These are phyloP conservation scores for Iphiclides podalirius DNA, from an alignment of 2,888 invertebrate genomes.

Conservation along the genomic window DNA sequence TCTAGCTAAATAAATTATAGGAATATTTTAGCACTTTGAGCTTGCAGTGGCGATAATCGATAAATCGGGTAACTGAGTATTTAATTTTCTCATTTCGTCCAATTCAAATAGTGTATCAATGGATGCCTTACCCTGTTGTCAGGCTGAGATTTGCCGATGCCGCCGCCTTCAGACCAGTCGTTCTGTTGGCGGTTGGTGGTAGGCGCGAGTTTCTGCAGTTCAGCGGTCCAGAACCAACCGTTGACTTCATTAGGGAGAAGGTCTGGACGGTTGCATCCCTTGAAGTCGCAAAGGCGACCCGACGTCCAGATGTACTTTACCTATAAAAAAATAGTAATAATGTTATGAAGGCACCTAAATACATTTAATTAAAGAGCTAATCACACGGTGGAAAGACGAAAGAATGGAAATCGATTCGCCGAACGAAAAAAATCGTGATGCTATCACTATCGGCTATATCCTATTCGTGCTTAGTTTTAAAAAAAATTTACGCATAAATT, in stretches of 20 bases:
- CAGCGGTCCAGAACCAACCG: conserved; percentile 97
- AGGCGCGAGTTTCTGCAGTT: conserved; percentile 90
- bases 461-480: too few species aligned
- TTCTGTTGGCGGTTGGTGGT: conserved; percentile 90
- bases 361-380: not conserved
- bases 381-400: not conserved
- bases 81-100: too few species aligned
- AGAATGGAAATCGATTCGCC: not conserved
- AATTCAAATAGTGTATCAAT: too few species aligned
- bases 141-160: conserved; percentile 92
- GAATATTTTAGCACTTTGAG: too few species aligned
- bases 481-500: too few species aligned
- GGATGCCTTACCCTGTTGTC: conserved; percentile 86
- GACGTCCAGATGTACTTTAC: conserved; percentile 96
- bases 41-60: too few species aligned
- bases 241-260: conserved; percentile 89
- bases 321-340: conserved; percentile 52
- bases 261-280: conserved; percentile 92
- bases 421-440: too few species aligned
- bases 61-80: too few species aligned
- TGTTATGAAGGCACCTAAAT: not conserved
- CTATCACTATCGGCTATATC: too few species aligned
- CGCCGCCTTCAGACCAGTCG: conserved; percentile 93
- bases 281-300: conserved; percentile 93
- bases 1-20: too few species aligned